Conservation (phyloP, 2,888 invertebrate species). For the Machimus atricapillus region DNA sequence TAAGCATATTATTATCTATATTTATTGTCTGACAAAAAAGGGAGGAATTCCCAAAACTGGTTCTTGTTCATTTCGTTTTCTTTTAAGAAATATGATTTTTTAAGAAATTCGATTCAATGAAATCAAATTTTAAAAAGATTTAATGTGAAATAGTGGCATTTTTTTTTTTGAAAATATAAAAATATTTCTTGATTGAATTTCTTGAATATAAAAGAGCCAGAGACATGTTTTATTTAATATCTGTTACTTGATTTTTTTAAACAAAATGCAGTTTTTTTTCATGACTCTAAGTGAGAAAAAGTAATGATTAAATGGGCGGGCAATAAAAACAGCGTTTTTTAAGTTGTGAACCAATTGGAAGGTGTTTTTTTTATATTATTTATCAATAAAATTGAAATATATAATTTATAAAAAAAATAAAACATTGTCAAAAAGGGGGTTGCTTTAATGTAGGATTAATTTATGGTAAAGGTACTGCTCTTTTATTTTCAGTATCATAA, state of each 20-base stretch:
- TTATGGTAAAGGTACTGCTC: neutral
- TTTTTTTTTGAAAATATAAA: neutral
- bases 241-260: neutral
- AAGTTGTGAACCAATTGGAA: conserved; percentile 17
- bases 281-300: neutral
- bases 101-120: neutral
- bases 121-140: neutral
- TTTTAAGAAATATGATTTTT: neutral
- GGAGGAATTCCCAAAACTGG: conserved; percentile 50
- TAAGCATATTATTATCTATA: neutral
- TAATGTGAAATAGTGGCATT: conserved; percentile 26
- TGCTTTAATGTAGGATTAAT: neutral
- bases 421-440: neutral
- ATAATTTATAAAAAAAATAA: neutral
- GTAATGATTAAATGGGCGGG: neutral
- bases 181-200: neutral
- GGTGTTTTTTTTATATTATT: neutral
- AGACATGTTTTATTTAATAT: neutral
- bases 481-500: neutral
- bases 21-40: conserved; percentile 27
- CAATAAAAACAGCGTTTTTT: neutral
- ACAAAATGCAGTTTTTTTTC: neutral
- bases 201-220: conserved; percentile 25
- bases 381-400: neutral
- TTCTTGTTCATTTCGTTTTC: neutral